Evolutionary conservation across 2,113 vertebrate species (phyloP), one percentile per base, ranked within the genome.

Genomic region (Budorcas taxicolor): DNA sequence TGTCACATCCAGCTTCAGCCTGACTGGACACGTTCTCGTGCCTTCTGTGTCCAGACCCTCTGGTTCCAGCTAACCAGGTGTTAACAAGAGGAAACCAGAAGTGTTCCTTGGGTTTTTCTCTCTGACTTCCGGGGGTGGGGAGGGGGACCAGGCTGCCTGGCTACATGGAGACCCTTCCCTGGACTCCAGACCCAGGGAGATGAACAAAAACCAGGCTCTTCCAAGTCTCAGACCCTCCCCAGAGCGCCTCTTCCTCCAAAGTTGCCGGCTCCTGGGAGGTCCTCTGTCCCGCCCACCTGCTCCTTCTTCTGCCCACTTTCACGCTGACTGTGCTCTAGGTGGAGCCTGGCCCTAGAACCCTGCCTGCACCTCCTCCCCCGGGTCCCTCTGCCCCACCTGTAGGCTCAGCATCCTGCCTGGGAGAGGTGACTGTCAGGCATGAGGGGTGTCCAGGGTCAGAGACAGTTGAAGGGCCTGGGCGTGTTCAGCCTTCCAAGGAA

Each of bases 221-320:
- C 47, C 55, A 11, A 33, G 43, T 71, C 87, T 43, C 60, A 83
- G 29, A 8, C 15, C 43, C n/a, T 91, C 87, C 87, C 43, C 86
- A 88, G 95, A 98, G 94, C 93, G 97, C 76, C 47, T 95, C 96
- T 97, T 83, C 95, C 97, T 98, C 97, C 87, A 96, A 97, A 96
- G 58, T 98, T 97, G 98, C 98, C 98, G 10, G 87, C 97, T 78
- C 96, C 98, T 97, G 98, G 98, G 98, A 98, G 93, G 97, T 52
- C 78, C 90, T 33, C 76, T 53, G 47, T 58, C 16, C 82, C 53
- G 94, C 88, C 50, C 87, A 64, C 76, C 92, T 0, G 0, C 94
- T 52, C 50, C 47, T 31, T 90, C 81, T 81, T 92, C 92, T n/a
- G 8, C 25, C 83, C 58, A 71, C 92, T 81, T 67, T 67, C 55